Base-by-base conservation (phyloP, 2,888 invertebrate species). In the Ormyrus thymus region DNA sequence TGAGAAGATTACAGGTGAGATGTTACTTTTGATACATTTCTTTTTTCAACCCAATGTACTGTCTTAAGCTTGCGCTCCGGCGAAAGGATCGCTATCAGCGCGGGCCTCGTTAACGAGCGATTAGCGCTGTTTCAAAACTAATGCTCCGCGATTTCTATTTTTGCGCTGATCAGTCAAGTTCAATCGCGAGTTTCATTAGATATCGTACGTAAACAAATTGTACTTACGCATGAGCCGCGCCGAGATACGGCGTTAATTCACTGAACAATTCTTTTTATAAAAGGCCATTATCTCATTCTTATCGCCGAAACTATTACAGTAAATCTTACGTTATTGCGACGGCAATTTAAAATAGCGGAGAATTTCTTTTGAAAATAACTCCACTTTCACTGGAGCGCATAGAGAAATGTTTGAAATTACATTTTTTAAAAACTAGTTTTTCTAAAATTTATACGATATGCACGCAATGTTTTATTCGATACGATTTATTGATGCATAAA, bases 1-100 rank as follows among this genome's bases (percentile, higher is more conserved):
- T 81, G 43, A 78, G 69, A 81, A 81, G 78, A 81, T 81, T 81
- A 78, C 81, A 81, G 81, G 81, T 81, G 56, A 81, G 81, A 61
- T 50, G 10, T 15, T 58, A 61, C 11, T 68, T 62, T 55, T 29
- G 29, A 68, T 50, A 15, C 11, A 50, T 7, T 10, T n/a, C 13
- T 45, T 46, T 45, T 46, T 56, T 48, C 13, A 11, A 29, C 29
- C 1, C 29, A 1, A 29, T 1, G 29, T 29, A 29, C 29, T 1
- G 29, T 29, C 1, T 45, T 64, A 7, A 11, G 61, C 61, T 45
- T 68, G 10, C 46, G 58, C 8, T 64, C 64, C 74, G 15, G 15
- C 58, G 56, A 78, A 61, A 66, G 73, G 69, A 73, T 59, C 56
- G 13, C 9, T 29, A 2, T n/a, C 29, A 1, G 29, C 29, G 29